Conservation (phyloP, 2,888 invertebrate species). For the Thecocarcelia acutangulata region DNA sequence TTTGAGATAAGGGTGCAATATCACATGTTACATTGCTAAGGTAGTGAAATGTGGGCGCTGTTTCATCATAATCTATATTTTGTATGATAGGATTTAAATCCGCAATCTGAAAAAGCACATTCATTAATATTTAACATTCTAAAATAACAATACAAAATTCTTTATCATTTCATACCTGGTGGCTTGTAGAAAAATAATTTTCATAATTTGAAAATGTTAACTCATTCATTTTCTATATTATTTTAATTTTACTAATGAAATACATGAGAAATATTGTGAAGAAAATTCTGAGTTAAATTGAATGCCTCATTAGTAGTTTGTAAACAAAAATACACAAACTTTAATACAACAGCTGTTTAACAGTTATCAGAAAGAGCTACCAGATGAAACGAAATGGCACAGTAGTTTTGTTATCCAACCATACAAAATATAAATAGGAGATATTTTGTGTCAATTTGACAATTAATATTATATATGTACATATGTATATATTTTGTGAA, state of each 20-base stretch:
- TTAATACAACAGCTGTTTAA: slow-evolving; percentile 53
- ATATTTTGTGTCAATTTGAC: too few species aligned
- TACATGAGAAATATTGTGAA: slow-evolving; percentile 14
- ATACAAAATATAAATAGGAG: too few species aligned
- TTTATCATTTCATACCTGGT: slow-evolving; percentile 72
- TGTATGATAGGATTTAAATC: slow-evolving; percentile 35
- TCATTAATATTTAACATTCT: too few species aligned
- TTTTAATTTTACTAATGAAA: slow-evolving; percentile 6
- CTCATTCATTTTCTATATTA: slow-evolving; percentile 75
- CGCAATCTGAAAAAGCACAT: slow-evolving; percentile 20
- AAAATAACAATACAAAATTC: slow-evolving; percentile 4
- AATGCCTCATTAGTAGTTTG: slow-evolving; percentile 11
- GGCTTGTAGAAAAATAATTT: slow-evolving; percentile 74
- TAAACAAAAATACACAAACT: slow-evolving; percentile 45
- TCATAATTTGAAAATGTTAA: slow-evolving; percentile 73
- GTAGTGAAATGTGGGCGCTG: slow-evolving; percentile 37
- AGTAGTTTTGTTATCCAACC: not conserved
- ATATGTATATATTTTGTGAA: too few species aligned
- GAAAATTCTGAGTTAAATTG: not conserved
- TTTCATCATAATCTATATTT: slow-evolving; percentile 55
- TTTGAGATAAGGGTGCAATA: slow-evolving; percentile 37
- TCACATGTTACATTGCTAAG: slow-evolving; percentile 53
- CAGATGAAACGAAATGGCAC: not conserved
- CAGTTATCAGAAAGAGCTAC: slow-evolving; percentile 37
- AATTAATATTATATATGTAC: too few species aligned